A percentile compares a stretch with the other conserved stretches of the same genome.
Conservation (phyloP, 2,797 vertebrate species). For the Moxostoma hubbsi region DNA sequence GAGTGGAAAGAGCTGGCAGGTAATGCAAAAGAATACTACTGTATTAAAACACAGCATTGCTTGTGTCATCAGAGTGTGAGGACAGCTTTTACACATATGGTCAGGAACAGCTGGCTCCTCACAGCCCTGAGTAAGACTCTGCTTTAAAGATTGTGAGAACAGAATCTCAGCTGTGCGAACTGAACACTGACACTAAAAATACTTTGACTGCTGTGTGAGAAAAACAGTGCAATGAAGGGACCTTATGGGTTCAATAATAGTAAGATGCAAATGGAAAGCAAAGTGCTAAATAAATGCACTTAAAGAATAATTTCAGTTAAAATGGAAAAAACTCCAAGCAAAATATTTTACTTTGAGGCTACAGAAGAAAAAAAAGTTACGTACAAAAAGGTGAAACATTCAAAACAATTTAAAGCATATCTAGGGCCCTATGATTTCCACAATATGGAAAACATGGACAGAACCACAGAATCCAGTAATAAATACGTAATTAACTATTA, state of each 20-base stretch:
- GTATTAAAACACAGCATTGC: constrained; percentile 19
- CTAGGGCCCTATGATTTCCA: too few species aligned
- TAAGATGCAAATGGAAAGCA: constrained; percentile 15
- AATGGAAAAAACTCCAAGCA: too few species aligned
- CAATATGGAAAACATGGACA: too few species aligned
- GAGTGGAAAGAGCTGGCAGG: constrained; percentile 11
- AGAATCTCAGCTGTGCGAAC: constrained; percentile 37
- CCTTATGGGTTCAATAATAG: constrained; percentile 34
- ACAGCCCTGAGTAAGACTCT: constrained; percentile 29
- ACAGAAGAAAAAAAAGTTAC: too few species aligned
- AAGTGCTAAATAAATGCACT: background rate
- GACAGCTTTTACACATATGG: constrained; percentile 29
- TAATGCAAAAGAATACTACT: constrained; percentile 3
- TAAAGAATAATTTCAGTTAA: too few species aligned
- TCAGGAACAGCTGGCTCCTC: constrained; percentile 40
- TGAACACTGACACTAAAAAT: constrained; percentile 47
- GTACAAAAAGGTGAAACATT: too few species aligned
- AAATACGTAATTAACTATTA: too few species aligned
- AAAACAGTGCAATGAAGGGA: constrained; percentile 40
- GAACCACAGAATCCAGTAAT: too few species aligned
- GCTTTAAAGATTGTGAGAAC: constrained; percentile 36
- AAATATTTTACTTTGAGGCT: too few species aligned
- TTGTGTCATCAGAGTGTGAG: constrained; percentile 28
- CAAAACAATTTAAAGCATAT: too few species aligned
- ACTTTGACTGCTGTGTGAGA: constrained; percentile 10